These are phyloP conservation scores for Pachymerium ferrugineum DNA, from an alignment of 2,888 invertebrate genomes.

Conservation along the genomic window DNA sequence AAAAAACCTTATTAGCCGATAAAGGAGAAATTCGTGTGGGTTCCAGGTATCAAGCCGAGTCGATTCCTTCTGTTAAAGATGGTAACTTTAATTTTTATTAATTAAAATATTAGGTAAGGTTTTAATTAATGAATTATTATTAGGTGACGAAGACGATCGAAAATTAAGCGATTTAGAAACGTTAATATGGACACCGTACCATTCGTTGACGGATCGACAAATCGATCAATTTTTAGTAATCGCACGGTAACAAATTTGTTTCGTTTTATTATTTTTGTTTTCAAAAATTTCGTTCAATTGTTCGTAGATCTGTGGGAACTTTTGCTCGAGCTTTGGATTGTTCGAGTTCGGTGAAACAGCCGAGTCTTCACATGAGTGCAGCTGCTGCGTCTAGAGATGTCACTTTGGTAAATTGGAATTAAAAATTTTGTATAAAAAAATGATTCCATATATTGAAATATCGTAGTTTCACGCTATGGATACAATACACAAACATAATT, in stretches of 20 bases:
- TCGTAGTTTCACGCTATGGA: conserved; percentile 97
- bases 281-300: neutral
- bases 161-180: conserved; percentile 75
- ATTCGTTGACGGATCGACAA: conserved; percentile 85
- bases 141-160: conserved; percentile 60
- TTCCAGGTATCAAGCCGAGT: conserved; percentile 93
- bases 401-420: conserved; percentile 61
- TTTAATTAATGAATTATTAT: neutral
- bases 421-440: neutral
- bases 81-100: conserved; percentile 50
- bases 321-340: conserved; percentile 98
- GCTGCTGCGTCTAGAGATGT: conserved; percentile 98
- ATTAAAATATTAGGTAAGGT: neutral
- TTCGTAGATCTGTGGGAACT: conserved; percentile 90
- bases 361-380: conserved; percentile 97
- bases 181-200: conserved; percentile 89
- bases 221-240: conserved; percentile 97
- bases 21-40: conserved; percentile 92
- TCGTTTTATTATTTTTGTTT: neutral
- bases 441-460: neutral
- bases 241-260: conserved; percentile 51
- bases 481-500: conserved; percentile 83
- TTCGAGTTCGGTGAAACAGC: conserved; percentile 96
- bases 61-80: conserved; percentile 72
- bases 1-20: conserved; percentile 97